Evolutionary conservation across 2,888 invertebrate genomes (phyloP).

Genomic region (Chesias legatella): DNA sequence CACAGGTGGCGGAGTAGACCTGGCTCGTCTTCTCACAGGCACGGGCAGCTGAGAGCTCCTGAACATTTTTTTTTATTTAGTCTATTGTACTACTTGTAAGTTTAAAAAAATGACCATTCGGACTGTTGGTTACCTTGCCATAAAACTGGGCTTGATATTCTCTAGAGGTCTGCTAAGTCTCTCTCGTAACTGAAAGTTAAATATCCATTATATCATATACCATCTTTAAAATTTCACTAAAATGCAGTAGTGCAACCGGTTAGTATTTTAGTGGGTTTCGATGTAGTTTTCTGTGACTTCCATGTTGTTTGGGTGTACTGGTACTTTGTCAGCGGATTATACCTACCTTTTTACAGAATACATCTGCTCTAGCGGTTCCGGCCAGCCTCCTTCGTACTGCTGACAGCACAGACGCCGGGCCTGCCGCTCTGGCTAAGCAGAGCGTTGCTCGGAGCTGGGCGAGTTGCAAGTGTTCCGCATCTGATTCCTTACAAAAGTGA

Average conservation of each 20-base stretch:
- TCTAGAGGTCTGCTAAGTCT: constrained; percentile 63
- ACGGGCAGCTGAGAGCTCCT: constrained; percentile 69
- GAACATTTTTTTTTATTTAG: not conserved
- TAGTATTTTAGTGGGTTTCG: too few species aligned
- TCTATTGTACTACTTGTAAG: too few species aligned
- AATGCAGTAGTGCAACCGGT: not conserved
- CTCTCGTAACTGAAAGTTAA: constrained; percentile 58
- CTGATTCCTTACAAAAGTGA: constrained; percentile 45
- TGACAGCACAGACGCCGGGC: constrained; percentile 84
- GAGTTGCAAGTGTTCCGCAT: constrained; percentile 50
- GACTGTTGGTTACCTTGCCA: constrained; percentile 63
- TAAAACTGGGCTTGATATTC: constrained; percentile 50
- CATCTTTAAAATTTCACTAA: not conserved
- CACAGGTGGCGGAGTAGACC: constrained; percentile 67
- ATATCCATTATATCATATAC: not conserved
- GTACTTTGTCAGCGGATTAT: too few species aligned
- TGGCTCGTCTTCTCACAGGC: constrained; percentile 60
- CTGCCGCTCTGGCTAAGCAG: constrained; percentile 87
- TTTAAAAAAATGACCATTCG: too few species aligned
- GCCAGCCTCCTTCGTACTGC: constrained; percentile 81
- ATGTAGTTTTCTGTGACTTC: too few species aligned
- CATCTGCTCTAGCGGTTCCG: constrained; percentile 77
- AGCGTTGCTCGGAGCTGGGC: constrained; percentile 71
- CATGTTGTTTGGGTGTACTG: too few species aligned
- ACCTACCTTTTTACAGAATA: constrained; percentile 73